These are phyloP conservation scores for Colletes collaris DNA, from an alignment of 2,888 invertebrate genomes.

Conservation along the genomic window DNA sequence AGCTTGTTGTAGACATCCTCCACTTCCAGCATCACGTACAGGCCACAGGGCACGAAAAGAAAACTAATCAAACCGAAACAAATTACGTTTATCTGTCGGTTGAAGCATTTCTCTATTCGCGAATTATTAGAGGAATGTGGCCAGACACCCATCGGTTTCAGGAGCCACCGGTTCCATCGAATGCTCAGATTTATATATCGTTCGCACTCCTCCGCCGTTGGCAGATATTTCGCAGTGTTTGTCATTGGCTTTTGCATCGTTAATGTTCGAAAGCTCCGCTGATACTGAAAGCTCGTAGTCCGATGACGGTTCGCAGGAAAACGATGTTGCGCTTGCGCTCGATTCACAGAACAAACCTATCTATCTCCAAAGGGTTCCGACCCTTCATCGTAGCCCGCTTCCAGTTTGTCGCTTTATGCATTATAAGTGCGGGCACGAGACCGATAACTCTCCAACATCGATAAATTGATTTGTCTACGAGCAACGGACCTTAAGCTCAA, in stretches of 20 bases:
- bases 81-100: constrained; percentile 37
- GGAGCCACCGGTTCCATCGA: constrained; percentile 71
- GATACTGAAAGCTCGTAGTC: background rate
- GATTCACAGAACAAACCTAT: too few species aligned
- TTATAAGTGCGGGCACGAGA: too few species aligned
- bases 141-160: constrained; percentile 73
- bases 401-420: too few species aligned
- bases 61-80: constrained; percentile 58
- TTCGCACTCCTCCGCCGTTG: background rate
- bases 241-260: constrained; percentile 12
- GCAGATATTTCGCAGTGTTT: fast-evolving
- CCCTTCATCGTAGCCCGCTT: too few species aligned
- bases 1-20: constrained; percentile 34
- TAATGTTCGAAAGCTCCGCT: background rate
- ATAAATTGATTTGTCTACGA: too few species aligned
- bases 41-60: constrained; percentile 57
- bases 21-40: constrained; percentile 57
- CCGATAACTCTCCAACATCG: too few species aligned
- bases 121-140: constrained; percentile 41
- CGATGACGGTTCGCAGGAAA: background rate
- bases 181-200: constrained; percentile 61
- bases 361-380: too few species aligned
- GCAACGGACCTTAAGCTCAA: too few species aligned
- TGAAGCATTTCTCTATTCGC: constrained; percentile 21
- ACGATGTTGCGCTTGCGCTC: constrained; percentile 33